These are phyloP conservation scores for Hydractinia echinata DNA, from an alignment of 30 jellyfish, hydroid and myxozoan species.

Conservation along the genomic window DNA sequence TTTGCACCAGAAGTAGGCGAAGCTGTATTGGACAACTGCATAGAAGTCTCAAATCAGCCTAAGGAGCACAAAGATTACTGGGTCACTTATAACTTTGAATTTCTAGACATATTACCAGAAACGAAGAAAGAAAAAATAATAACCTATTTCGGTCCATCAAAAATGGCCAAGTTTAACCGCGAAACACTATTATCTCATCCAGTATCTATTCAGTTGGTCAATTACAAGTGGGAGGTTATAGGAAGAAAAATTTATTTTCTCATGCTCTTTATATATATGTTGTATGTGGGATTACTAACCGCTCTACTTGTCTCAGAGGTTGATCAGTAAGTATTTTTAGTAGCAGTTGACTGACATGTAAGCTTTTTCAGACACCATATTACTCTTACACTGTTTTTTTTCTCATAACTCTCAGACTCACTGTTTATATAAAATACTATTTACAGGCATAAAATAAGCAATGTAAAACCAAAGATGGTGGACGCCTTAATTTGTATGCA, in stretches of 20 bases:
- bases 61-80: conserved; percentile 44
- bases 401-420: no score
- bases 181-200: conserved; percentile 66
- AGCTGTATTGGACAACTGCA: conserved; percentile 63
- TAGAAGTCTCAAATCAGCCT: conserved; percentile 40
- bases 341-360: no score
- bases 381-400: no score
- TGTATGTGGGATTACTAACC: conserved; percentile 70
- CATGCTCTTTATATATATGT: conserved; percentile 35
- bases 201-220: conserved; percentile 47
- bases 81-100: conserved; percentile 60
- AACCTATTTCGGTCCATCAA: conserved; percentile 49
- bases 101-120: conserved; percentile 47
- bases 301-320: conserved; percentile 38
- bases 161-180: conserved; percentile 63
- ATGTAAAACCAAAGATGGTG: no score
- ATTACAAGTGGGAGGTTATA: conserved; percentile 68
- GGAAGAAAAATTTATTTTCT: conserved; percentile 55
- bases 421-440: no score
- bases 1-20: conserved; percentile 80
- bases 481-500: no score
- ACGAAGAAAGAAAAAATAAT: not conserved
- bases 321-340: no score
- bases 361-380: no score
- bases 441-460: no score